A percentile compares a stretch with the other conserved stretches of the same genome.
phyloP scores from a whole-genome alignment of 2,113 vertebrate genomes.

The Crypturellus undulatus region DNA sequence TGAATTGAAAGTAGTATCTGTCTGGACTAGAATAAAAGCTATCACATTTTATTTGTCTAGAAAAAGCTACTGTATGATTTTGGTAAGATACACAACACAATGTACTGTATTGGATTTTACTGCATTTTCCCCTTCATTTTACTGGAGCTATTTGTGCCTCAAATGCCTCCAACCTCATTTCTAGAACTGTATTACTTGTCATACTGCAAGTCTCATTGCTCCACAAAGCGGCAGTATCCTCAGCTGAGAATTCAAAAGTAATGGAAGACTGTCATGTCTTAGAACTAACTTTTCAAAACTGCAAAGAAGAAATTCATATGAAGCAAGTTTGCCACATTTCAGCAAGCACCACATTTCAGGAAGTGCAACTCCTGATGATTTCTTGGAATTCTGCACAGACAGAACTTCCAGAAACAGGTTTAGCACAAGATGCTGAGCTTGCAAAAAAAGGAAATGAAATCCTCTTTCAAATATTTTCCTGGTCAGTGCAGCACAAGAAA shows the following conservation, averaged over 20 bases:
- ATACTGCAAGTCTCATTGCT: background rate
- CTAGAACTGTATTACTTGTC: background rate
- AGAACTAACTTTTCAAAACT: background rate
- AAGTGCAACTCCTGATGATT: background rate
- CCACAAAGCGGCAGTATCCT: background rate
- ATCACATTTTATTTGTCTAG: background rate
- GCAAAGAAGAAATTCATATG: background rate
- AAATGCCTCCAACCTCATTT: background rate
- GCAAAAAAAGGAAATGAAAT: background rate
- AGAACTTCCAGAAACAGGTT: background rate
- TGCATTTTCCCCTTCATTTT: background rate
- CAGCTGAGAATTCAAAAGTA: background rate
- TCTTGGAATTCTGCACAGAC: background rate
- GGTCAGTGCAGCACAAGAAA: background rate
- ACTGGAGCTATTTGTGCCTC: background rate
- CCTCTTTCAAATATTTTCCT: background rate
- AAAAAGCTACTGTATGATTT: background rate
- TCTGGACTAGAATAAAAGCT: background rate
- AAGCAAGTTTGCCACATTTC: background rate
- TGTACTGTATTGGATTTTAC: background rate
- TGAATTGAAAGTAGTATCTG: background rate
- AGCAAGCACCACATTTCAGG: background rate
- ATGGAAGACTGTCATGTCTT: background rate
- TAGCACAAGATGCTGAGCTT: background rate
- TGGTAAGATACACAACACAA: background rate